Evolutionary conservation across 37 sponge, comb jelly and placozoan genomes (phyloP).

Genomic region (Cladorhizidae sp.): DNA sequence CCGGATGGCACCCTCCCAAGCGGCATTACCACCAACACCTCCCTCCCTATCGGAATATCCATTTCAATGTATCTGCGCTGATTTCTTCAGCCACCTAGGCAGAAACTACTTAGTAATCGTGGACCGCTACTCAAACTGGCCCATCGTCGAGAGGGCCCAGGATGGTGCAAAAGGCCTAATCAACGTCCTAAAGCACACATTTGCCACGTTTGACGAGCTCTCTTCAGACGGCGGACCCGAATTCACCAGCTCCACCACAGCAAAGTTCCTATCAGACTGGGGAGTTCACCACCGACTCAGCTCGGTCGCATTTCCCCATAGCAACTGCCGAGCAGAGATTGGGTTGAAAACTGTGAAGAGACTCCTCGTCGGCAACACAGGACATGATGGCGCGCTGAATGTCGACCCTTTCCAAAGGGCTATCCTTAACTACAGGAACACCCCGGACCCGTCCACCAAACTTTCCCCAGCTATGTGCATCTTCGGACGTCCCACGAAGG

Average conservation of each 20-base stretch:
- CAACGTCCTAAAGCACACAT: conserved; percentile 22
- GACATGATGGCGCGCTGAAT: conserved; percentile 30
- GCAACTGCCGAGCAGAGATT: conserved; percentile 19
- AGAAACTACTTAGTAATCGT: conserved; percentile 24
- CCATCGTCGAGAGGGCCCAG: conserved; percentile 27
- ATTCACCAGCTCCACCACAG: conserved; percentile 25
- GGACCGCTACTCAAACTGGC: conserved; percentile 37
- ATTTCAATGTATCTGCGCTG: conserved; percentile 45
- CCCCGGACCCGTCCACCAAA: conserved; percentile 37
- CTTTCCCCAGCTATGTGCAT: conserved; percentile 51
- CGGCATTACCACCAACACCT: conserved; percentile 35
- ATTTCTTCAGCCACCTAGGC: conserved; percentile 37
- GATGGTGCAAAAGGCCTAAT: conserved; percentile 25
- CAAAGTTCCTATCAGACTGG: conserved; percentile 15
- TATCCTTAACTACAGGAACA: conserved; percentile 49
- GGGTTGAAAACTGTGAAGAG: conserved; percentile 50
- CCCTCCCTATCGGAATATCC: conserved; percentile 27
- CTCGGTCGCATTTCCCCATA: conserved; percentile 42
- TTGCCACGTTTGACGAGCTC: conserved; percentile 44
- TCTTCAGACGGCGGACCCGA: conserved; percentile 44
- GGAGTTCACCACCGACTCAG: conserved; percentile 50
- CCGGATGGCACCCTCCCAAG: conserved; percentile 37
- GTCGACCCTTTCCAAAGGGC: conserved; percentile 25
- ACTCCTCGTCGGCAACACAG: conserved; percentile 31
- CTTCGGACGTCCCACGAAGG: conserved; percentile 40